These are phyloP conservation scores for Lycophotia porphyrea DNA, from an alignment of 2,888 invertebrate genomes.

Conservation along the genomic window DNA sequence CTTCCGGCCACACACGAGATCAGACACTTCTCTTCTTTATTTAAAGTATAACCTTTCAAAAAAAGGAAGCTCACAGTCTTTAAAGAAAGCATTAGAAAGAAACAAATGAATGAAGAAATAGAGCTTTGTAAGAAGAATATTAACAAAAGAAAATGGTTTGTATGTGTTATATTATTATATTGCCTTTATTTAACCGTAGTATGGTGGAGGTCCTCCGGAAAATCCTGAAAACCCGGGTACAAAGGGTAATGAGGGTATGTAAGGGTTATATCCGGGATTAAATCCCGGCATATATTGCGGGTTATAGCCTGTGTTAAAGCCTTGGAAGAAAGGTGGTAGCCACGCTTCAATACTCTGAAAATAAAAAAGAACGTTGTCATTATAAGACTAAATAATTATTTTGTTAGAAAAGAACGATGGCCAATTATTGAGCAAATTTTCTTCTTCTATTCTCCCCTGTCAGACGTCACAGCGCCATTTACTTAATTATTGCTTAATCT, in stretches of 20 bases:
- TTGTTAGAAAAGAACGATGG: neutral
- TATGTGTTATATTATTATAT: slow-evolving; percentile 42
- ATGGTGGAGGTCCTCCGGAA: slow-evolving; percentile 17
- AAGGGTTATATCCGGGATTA: slow-evolving; percentile 22
- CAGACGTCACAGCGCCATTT: too few species aligned
- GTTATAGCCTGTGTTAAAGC: slow-evolving; percentile 2
- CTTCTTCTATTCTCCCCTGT: too few species aligned
- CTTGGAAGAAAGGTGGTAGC: slow-evolving; percentile 19
- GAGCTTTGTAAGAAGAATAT: slow-evolving; percentile 2
- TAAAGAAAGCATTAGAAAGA: slow-evolving; percentile 9
- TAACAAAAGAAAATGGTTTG: neutral
- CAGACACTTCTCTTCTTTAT: too few species aligned
- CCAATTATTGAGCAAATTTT: neutral
- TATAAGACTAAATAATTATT: too few species aligned
- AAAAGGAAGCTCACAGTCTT: neutral
- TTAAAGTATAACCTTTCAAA: too few species aligned
- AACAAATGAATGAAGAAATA: slow-evolving; percentile 7
- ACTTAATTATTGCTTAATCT: too few species aligned
- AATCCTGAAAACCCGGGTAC: slow-evolving; percentile 5
- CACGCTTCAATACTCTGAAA: slow-evolving; percentile 39
- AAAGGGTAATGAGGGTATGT: slow-evolving; percentile 8
- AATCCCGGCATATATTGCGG: neutral
- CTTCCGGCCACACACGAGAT: too few species aligned
- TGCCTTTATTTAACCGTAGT: slow-evolving; percentile 58
- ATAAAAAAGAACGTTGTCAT: neutral